Percentiles rank a stretch among this genome's conserved stretches.
phyloP scores from a whole-genome alignment of 2,797 vertebrate genomes.

The Cottoperca gobio region DNA sequence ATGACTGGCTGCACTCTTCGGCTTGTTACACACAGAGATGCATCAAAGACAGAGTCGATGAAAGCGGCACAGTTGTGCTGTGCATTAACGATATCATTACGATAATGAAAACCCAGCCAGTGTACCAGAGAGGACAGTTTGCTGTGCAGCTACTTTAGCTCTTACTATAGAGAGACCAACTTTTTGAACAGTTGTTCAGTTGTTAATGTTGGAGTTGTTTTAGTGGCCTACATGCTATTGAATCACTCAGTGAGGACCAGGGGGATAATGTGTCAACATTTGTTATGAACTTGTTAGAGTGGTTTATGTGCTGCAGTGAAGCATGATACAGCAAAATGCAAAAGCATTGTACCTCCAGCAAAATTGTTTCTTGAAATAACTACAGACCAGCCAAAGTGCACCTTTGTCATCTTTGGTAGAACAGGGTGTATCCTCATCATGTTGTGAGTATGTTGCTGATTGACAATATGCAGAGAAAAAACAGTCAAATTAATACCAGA shows the following conservation, averaged over 20 bases:
- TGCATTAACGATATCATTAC: not conserved
- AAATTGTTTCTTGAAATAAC: not conserved
- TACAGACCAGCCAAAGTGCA: not conserved
- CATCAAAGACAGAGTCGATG: not conserved
- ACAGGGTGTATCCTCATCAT: not conserved
- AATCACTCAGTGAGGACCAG: conserved; percentile 2
- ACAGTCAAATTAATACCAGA: not conserved
- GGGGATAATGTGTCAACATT: conserved; percentile 20
- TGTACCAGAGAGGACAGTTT: not conserved
- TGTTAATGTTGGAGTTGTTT: conserved; percentile 9
- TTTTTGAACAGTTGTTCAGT: not conserved
- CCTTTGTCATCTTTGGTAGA: not conserved
- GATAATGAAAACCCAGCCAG: not conserved
- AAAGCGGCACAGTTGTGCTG: not conserved
- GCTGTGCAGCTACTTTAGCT: not conserved
- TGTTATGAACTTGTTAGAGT: conserved; percentile 34
- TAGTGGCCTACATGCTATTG: conserved; percentile 26
- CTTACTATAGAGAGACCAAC: not conserved
- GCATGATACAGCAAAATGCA: conserved; percentile 47
- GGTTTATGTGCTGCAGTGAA: conserved; percentile 38
- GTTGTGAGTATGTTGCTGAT: not conserved
- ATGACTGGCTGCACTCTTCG: not conserved
- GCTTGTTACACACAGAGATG: not conserved
- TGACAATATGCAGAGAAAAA: not conserved
- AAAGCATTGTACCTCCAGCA: not conserved